Percentiles rank a stretch among this genome's conserved stretches.
Evolutionary conservation across 2,888 invertebrate species (phyloP).

Genomic region (Apamea epomidion): DNA sequence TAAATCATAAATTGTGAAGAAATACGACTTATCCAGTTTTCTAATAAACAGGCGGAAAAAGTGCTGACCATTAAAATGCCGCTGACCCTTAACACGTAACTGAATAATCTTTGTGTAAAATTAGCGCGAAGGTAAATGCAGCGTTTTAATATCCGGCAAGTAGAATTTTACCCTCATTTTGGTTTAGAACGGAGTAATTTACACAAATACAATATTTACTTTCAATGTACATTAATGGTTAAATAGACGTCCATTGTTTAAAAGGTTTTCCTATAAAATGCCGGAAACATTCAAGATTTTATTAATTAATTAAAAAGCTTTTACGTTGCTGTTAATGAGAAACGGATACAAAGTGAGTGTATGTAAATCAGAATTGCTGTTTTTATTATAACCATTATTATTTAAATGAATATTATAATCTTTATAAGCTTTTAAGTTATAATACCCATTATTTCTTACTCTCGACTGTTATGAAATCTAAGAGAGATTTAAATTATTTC

Average conservation of each 20-base stretch:
- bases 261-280: conserved; percentile 49
- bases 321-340: conserved; percentile 39
- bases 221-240: conserved; percentile 48
- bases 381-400: conserved; percentile 12
- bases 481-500: conserved; percentile 23
- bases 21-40: conserved; percentile 41
- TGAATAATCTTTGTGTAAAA: conserved; percentile 72
- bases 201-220: conserved; percentile 47
- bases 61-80: conserved; percentile 69
- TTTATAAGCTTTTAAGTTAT: conserved; percentile 29
- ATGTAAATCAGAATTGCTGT: conserved; percentile 40
- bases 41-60: conserved; percentile 44
- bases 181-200: conserved; percentile 59
- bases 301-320: conserved; percentile 57
- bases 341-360: conserved; percentile 43
- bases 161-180: conserved; percentile 69
- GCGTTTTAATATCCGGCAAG: conserved; percentile 70
- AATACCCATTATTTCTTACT: conserved; percentile 26
- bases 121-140: conserved; percentile 66
- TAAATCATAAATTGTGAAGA: conserved; percentile 49
- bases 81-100: conserved; percentile 71
- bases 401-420: conserved; percentile 27
- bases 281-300: conserved; percentile 55
- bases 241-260: conserved; percentile 53
- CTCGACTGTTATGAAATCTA: conserved; percentile 15